A percentile compares a stretch with the other conserved stretches of the same genome.
Evolutionary conservation across 2,888 invertebrate genomes (phyloP).

Genomic region (Aphelenchoides bicaudatus): DNA sequence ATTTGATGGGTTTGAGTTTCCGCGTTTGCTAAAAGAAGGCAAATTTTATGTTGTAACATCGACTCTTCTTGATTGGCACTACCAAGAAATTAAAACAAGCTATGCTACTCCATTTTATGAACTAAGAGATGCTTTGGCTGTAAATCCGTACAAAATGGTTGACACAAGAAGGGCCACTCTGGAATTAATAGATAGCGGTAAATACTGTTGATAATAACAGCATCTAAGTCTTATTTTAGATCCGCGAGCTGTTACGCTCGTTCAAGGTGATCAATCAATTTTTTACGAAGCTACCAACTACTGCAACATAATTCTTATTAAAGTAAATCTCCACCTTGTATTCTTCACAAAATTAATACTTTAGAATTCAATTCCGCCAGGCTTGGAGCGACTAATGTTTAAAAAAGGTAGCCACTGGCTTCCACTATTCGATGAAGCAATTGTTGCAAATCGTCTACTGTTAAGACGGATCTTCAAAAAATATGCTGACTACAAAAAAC

Average conservation of each 20-base stretch:
- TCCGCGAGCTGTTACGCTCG: not conserved
- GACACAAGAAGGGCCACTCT: not conserved
- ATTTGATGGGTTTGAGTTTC: not conserved
- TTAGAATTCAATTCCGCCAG: slow-evolving; percentile 2
- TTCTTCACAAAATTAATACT: not conserved
- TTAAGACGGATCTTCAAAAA: not conserved
- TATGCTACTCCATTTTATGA: slow-evolving; percentile 6
- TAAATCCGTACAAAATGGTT: not conserved
- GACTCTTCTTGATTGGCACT: slow-evolving; percentile 6
- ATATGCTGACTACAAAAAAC: too few species aligned
- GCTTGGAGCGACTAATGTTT: slow-evolving; percentile 2
- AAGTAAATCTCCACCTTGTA: too few species aligned
- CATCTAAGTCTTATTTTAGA: too few species aligned
- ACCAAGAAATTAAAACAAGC: not conserved
- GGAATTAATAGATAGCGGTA: not conserved
- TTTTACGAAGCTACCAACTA: not conserved
- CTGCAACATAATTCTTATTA: slow-evolving; percentile 4
- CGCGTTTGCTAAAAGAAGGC: slow-evolving; percentile 1
- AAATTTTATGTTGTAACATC: slow-evolving; percentile 6
- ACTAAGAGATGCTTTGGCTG: not conserved
- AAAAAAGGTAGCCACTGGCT: not conserved
- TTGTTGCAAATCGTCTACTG: not conserved
- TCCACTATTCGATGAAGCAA: not conserved
- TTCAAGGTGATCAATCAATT: slow-evolving; percentile 1
- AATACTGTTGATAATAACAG: too few species aligned